These are phyloP conservation scores for Coelinius sp. DNA, from an alignment of 2,888 invertebrate species.

Conservation along the genomic window DNA sequence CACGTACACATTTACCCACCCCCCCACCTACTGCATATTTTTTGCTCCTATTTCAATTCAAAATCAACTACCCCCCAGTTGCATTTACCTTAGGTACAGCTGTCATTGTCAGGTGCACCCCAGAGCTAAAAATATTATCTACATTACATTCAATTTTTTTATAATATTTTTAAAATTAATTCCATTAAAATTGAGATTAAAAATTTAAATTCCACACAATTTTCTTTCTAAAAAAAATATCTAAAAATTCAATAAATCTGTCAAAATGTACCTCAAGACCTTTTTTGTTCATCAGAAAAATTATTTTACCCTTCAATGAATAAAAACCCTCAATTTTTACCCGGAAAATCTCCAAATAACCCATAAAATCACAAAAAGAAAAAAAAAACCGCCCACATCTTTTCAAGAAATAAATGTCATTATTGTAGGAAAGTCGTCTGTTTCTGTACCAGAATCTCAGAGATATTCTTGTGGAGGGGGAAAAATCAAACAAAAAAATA, in stretches of 20 bases:
- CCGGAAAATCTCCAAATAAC: background rate
- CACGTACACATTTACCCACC: background rate
- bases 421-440: slow-evolving; percentile 16
- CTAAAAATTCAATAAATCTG: background rate
- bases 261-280: background rate
- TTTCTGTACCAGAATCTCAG: background rate
- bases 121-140: slow-evolving; percentile 26
- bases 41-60: slow-evolving; percentile 19
- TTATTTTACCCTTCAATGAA: background rate
- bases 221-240: background rate
- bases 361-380: background rate
- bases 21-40: background rate
- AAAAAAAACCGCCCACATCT: background rate
- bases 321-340: background rate
- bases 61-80: slow-evolving; percentile 32
- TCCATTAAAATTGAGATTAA: too few species aligned
- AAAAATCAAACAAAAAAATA: slow-evolving; percentile 1
- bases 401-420: too few species aligned
- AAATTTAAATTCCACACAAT: too few species aligned
- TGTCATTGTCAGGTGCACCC: slow-evolving; percentile 50
- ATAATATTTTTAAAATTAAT: too few species aligned
- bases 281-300: background rate
- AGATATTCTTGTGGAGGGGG: background rate
- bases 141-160: background rate
- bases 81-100: slow-evolving; percentile 46